A percentile compares a stretch with the other conserved stretches of the same genome.
Conservation (phyloP, 2,113 vertebrate species). For the Equus quagga region DNA sequence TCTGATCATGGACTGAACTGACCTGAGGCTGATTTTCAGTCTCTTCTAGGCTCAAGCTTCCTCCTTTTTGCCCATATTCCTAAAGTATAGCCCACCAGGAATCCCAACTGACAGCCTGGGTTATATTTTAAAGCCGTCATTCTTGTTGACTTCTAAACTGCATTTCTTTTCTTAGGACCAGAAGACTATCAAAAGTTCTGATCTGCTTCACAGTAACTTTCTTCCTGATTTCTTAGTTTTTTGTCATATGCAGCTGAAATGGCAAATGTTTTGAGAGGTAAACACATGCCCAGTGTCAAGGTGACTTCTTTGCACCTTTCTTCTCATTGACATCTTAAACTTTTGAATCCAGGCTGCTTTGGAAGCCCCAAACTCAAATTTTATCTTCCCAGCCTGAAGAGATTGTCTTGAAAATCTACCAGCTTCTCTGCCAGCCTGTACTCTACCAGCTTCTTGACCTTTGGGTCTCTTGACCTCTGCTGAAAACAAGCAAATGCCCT, state of each 20-base stretch:
- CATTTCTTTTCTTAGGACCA: not conserved
- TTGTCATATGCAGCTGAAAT: not conserved
- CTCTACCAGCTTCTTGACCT: not conserved
- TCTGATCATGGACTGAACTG: not conserved
- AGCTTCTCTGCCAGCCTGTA: not conserved
- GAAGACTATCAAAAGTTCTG: not conserved
- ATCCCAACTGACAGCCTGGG: not conserved
- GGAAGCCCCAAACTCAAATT: not conserved
- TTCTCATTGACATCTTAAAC: not conserved
- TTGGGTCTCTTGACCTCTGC: not conserved
- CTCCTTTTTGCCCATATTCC: not conserved
- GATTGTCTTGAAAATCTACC: not conserved
- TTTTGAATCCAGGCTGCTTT: not conserved
- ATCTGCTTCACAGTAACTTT: not conserved
- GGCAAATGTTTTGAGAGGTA: not conserved
- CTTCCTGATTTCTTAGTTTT: not conserved
- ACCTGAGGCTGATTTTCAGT: not conserved
- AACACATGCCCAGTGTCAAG: not conserved
- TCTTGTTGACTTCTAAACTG: not conserved
- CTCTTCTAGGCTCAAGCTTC: not conserved
- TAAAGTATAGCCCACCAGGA: not conserved
- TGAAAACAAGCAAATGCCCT: not conserved
- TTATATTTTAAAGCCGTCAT: not conserved
- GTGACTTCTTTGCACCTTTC: not conserved
- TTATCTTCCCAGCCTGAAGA: not conserved